Percentiles rank a stretch among this genome's conserved stretches.
phyloP scores from a whole-genome alignment of 53 echinoderm and acorn worm species.

The Paracentrotus lividus region DNA sequence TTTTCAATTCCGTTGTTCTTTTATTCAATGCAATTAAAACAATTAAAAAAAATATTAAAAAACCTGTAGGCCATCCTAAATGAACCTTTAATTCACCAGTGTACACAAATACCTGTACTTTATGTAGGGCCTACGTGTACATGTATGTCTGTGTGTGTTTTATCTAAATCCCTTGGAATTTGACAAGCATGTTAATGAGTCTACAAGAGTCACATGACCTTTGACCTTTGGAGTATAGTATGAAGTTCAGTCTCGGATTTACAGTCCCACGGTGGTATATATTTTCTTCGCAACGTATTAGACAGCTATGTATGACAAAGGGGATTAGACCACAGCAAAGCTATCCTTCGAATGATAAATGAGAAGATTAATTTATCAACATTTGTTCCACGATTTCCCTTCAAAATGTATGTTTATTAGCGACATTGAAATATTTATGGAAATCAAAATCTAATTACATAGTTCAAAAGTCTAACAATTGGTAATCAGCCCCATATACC shows the following conservation, averaged over 20 bases:
- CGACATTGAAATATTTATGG: neutral
- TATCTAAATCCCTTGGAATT: slow-evolving; percentile 32
- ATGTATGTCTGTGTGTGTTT: slow-evolving; percentile 29
- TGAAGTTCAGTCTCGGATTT: slow-evolving; percentile 30
- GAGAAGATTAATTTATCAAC: too few species aligned
- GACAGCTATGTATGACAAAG: too few species aligned
- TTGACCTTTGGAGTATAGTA: slow-evolving; percentile 25
- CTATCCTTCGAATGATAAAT: too few species aligned
- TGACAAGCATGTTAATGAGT: slow-evolving; percentile 50
- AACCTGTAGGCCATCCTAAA: too few species aligned
- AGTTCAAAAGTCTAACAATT: neutral
- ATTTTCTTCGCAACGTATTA: too few species aligned
- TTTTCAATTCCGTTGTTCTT: too few species aligned
- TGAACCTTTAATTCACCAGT: neutral
- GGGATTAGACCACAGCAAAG: too few species aligned
- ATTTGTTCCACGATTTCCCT: too few species aligned
- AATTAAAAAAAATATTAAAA: too few species aligned
- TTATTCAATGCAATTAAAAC: too few species aligned
- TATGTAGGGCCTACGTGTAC: too few species aligned
- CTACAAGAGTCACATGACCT: slow-evolving; percentile 20
- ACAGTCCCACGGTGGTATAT: too few species aligned
- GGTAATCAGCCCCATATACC: neutral
- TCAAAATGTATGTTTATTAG: neutral
- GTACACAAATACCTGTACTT: neutral
- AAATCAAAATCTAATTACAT: neutral